Evolutionary conservation across 2,797 vertebrate genomes (phyloP), one percentile per base, ranked within the genome.

Genomic region (Mormyrops boulengeri): DNA sequence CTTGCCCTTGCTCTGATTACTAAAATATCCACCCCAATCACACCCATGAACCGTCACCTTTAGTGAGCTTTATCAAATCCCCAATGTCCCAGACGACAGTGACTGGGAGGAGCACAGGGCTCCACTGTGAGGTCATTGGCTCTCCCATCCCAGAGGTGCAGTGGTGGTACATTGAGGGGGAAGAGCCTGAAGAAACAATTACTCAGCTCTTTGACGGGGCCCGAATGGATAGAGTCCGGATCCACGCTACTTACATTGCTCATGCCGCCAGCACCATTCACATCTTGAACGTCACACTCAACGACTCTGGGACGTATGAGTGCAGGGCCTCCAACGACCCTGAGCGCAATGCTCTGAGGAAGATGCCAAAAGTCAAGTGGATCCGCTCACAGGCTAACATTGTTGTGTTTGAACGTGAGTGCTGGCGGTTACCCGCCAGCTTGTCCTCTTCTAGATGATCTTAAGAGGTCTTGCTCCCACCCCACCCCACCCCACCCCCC

Each of bases 391-490:
- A 99, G 95, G 98, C 98, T 2, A 98, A 98, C 91, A 91, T 99
- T 95, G 96, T 98, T 95, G 97, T 98, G 94, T 95, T 97, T 80
- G 96, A 98, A 97, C 93, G 98, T 99, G 98, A 99, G 98, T 99
- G 96, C 94, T 92, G 85, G 85, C 14, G 17, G 30, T 5, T 12
- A 44, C 19, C 89, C 90, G 91, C 91, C 82, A 52, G 82, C 90
- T 84, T 90, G 82, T 17, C 88, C 91, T 88, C 89, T 92, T 93
- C 89, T 95, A 95, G 94, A 93, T 89, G 91, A 91, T 90, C 73
- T 44, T 91, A 88, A 91, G 92, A 92, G 89, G 14, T 92, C 91
- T 93, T 94, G 91, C 91, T 93, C 93, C 93, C 44, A 84, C 90
- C 88, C 0, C 77, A 80, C 2, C 14, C 26, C 87, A 89, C 89